These are phyloP conservation scores for Drosophila lini DNA, from an alignment of 1,140 invertebrate species.

Conservation along the genomic window DNA sequence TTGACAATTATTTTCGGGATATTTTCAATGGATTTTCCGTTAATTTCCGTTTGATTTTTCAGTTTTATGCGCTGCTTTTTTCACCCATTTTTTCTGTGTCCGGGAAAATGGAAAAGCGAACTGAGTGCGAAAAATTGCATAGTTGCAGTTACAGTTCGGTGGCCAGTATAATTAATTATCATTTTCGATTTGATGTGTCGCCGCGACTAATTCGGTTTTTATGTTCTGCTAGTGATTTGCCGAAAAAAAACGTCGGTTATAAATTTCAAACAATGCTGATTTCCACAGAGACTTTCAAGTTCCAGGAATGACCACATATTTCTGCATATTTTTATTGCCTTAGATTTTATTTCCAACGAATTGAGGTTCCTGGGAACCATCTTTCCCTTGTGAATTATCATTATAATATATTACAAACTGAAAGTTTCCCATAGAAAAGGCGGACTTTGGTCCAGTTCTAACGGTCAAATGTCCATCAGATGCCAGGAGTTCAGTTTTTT, in stretches of 20 bases:
- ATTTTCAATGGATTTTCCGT: conserved; percentile 69
- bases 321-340: not conserved
- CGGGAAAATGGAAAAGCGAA: conserved; percentile 37
- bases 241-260: conserved; percentile 24
- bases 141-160: conserved; percentile 30
- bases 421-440: conserved; percentile 15
- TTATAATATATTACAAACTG: not conserved
- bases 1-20: conserved; percentile 62
- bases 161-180: conserved; percentile 69
- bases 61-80: conserved; percentile 50
- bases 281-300: not conserved
- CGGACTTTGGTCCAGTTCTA: conserved; percentile 31
- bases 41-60: conserved; percentile 54
- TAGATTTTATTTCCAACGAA: not conserved
- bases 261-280: conserved; percentile 1
- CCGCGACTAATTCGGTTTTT: conserved; percentile 74
- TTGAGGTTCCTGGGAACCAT: not conserved
- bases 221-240: conserved; percentile 41
- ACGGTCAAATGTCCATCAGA: conserved; percentile 79
- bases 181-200: conserved; percentile 70
- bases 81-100: conserved; percentile 33
- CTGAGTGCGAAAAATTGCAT: conserved; percentile 48
- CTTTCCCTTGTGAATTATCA: not conserved
- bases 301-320: conserved; percentile 3
- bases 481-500: conserved; percentile 21